Conservation (phyloP, 2,888 invertebrate species). For the Didymodactylos carnosus region DNA sequence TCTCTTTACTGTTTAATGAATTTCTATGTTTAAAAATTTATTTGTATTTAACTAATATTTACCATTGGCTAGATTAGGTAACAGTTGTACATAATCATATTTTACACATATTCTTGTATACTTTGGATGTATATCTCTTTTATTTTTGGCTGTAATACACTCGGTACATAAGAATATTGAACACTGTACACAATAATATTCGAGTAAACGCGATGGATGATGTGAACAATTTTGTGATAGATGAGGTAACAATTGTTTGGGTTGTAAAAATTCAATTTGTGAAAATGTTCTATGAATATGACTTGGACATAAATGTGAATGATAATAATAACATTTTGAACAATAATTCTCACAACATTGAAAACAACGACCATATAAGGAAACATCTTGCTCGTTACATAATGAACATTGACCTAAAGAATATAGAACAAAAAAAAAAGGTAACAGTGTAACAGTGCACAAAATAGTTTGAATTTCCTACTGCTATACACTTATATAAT, state of each 20-base stretch:
- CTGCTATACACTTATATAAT: too few species aligned
- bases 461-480: too few species aligned
- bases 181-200: neutral
- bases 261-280: neutral
- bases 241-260: neutral
- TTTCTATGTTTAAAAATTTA: too few species aligned
- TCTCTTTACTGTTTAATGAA: too few species aligned
- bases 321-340: neutral
- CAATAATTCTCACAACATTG: constrained; percentile 1
- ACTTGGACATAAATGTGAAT: neutral
- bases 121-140: too few species aligned
- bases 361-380: neutral
- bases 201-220: neutral
- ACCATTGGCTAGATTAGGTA: too few species aligned
- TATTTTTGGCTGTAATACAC: neutral
- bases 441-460: too few species aligned
- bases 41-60: too few species aligned
- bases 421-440: neutral
- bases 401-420: neutral
- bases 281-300: neutral
- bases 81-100: too few species aligned
- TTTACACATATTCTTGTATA: too few species aligned
- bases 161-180: neutral
- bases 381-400: neutral
- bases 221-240: neutral